These are phyloP conservation scores for Corella eumyota DNA, from an alignment of 23 tunicate genomes.

Conservation along the genomic window DNA sequence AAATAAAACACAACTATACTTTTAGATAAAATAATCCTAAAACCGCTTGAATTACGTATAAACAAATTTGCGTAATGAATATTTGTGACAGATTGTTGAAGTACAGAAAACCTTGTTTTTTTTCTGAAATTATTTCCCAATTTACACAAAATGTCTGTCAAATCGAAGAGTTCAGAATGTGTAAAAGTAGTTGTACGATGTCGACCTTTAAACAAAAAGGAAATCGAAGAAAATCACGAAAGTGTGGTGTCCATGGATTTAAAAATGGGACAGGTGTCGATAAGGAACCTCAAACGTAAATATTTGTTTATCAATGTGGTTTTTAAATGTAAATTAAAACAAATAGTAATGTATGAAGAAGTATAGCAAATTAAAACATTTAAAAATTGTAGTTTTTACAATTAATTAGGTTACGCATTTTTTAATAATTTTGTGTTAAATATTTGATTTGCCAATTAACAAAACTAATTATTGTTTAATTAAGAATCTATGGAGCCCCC, in stretches of 20 bases:
- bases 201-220: conserved; percentile 83
- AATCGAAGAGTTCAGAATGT: conserved; percentile 59
- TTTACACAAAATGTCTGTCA: too few species aligned
- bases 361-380: too few species aligned
- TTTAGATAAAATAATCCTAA: too few species aligned
- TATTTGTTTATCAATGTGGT: neutral
- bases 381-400: neutral
- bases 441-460: too few species aligned
- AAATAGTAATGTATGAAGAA: too few species aligned
- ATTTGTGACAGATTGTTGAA: too few species aligned
- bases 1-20: too few species aligned
- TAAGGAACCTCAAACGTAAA: conserved; percentile 78
- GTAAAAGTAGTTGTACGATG: conserved; percentile 95
- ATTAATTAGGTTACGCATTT: neutral
- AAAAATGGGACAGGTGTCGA: conserved; percentile 62
- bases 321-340: neutral
- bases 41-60: too few species aligned
- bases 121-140: too few species aligned
- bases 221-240: conserved; percentile 85
- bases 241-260: conserved; percentile 84
- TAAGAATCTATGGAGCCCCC: conserved; percentile 49
- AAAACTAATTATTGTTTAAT: too few species aligned
- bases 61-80: too few species aligned
- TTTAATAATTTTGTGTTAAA: neutral
- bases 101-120: too few species aligned